These are phyloP conservation scores for Acrobasis consociella DNA, from an alignment of 2,888 invertebrate species.

Conservation along the genomic window DNA sequence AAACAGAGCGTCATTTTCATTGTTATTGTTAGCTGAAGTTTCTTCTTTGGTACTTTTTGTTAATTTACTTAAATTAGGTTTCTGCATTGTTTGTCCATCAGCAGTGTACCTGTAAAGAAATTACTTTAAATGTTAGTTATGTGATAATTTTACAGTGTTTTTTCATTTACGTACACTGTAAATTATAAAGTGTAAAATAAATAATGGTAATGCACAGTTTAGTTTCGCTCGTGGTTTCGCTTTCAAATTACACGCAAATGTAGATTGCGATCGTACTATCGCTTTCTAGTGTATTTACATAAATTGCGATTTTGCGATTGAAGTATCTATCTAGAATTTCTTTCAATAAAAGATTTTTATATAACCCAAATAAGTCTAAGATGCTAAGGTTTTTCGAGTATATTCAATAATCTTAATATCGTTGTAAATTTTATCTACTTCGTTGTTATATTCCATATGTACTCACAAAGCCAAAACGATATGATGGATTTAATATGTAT, in stretches of 20 bases:
- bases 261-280: slow-evolving; percentile 42
- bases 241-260: slow-evolving; percentile 54
- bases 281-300: slow-evolving; percentile 39
- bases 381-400: too few relatives aligned
- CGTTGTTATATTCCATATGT: too few relatives aligned
- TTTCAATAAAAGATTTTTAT: too few relatives aligned
- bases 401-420: too few relatives aligned
- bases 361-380: too few relatives aligned
- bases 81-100: slow-evolving; percentile 81
- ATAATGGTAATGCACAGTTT: slow-evolving; percentile 34
- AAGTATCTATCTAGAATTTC: not conserved
- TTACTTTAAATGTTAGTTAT: slow-evolving; percentile 22
- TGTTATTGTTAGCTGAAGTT: slow-evolving; percentile 44
- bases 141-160: slow-evolving; percentile 9
- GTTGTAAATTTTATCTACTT: too few relatives aligned
- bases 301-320: not conserved
- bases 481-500: too few relatives aligned
- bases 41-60: slow-evolving; percentile 69
- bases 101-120: slow-evolving; percentile 78
- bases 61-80: slow-evolving; percentile 80
- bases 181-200: slow-evolving; percentile 29
- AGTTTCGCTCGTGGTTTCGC: slow-evolving; percentile 38
- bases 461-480: too few relatives aligned
- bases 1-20: slow-evolving; percentile 85
- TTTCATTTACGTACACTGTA: slow-evolving; percentile 36